These are phyloP conservation scores for Hydractinia echinata DNA, from an alignment of 30 jellyfish, hydroid and myxozoan species.

Conservation along the genomic window DNA sequence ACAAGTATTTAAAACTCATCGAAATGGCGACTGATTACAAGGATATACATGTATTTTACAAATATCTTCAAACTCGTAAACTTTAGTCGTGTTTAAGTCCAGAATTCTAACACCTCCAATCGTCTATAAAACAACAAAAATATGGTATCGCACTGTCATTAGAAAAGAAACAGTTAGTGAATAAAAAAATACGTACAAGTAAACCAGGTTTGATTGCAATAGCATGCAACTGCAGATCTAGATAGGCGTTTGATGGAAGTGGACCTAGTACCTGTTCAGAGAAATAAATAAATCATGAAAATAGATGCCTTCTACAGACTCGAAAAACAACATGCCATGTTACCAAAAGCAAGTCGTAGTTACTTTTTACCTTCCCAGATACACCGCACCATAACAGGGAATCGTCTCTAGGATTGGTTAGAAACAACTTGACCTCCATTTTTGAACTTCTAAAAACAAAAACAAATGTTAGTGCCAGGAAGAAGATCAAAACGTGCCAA, in stretches of 20 bases:
- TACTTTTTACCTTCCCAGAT: slow-evolving; percentile 68
- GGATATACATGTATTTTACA: slow-evolving; percentile 61
- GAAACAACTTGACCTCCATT: slow-evolving; percentile 72
- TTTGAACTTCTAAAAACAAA: slow-evolving; percentile 22
- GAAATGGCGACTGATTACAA: slow-evolving; percentile 62
- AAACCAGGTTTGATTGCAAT: slow-evolving; percentile 33
- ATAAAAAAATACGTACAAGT: slow-evolving; percentile 3
- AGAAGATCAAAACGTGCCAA: background rate
- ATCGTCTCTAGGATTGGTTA: slow-evolving; percentile 55
- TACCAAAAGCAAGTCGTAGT: background rate
- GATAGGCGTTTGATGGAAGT: slow-evolving; percentile 49
- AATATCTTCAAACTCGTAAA: slow-evolving; percentile 56
- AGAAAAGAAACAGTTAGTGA: background rate
- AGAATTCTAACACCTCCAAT: slow-evolving; percentile 69
- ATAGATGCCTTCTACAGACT: background rate
- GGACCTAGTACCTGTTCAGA: slow-evolving; percentile 67
- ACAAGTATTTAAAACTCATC: slow-evolving; percentile 1
- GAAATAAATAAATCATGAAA: background rate
- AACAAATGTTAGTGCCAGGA: background rate
- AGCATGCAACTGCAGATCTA: slow-evolving; percentile 35
- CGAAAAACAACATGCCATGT: background rate
- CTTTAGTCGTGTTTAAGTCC: slow-evolving; percentile 72
- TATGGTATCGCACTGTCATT: background rate
- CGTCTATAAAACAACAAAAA: slow-evolving; percentile 30
- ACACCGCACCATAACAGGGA: slow-evolving; percentile 86